These are phyloP conservation scores for Clavelina lepadiformis DNA, from an alignment of 23 tunicate genomes.

Conservation along the genomic window DNA sequence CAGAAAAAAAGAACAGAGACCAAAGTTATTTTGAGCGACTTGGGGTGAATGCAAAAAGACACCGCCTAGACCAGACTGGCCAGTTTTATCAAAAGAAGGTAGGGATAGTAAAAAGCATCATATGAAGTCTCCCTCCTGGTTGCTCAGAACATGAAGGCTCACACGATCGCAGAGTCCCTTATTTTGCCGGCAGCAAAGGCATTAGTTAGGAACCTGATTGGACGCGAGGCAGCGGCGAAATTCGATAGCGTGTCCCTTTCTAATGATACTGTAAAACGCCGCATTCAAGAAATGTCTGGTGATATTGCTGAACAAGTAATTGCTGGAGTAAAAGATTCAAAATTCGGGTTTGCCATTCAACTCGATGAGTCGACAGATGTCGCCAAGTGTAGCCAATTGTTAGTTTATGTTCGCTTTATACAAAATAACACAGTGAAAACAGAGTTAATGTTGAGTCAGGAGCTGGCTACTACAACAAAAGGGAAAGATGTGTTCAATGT, in stretches of 20 bases:
- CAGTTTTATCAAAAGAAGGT: conserved; percentile 21
- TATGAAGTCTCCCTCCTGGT: conserved; percentile 74
- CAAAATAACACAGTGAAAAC: conserved; percentile 45
- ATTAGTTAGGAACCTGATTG: conserved; percentile 37
- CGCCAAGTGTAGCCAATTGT: conserved; percentile 31
- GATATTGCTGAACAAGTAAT: conserved; percentile 61
- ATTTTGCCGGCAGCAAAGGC: conserved; percentile 58
- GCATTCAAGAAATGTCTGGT: conserved; percentile 42
- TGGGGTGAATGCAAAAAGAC: conserved; percentile 26
- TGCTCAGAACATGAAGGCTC: conserved; percentile 58
- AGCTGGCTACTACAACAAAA: conserved; percentile 45
- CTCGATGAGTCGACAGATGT: conserved; percentile 58
- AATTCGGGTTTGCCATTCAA: conserved; percentile 47
- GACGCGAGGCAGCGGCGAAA: conserved; percentile 43
- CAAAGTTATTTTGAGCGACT: conserved; percentile 31
- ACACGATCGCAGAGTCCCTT: conserved; percentile 69
- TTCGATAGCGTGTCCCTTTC: conserved; percentile 52
- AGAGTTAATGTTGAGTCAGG: conserved; percentile 51
- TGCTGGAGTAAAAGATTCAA: conserved; percentile 61
- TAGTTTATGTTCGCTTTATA: conserved; percentile 49
- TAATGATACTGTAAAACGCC: conserved; percentile 54
- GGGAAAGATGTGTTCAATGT: conserved; percentile 36
- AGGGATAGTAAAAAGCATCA: conserved; percentile 52
- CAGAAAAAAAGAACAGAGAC: conserved; percentile 23
- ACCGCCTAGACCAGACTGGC: conserved; percentile 28